A percentile compares a stretch with the other conserved stretches of the same genome.
These are phyloP conservation scores for Alectoris magna DNA, from an alignment of 2,797 vertebrate genomes.

Conservation along the genomic window DNA sequence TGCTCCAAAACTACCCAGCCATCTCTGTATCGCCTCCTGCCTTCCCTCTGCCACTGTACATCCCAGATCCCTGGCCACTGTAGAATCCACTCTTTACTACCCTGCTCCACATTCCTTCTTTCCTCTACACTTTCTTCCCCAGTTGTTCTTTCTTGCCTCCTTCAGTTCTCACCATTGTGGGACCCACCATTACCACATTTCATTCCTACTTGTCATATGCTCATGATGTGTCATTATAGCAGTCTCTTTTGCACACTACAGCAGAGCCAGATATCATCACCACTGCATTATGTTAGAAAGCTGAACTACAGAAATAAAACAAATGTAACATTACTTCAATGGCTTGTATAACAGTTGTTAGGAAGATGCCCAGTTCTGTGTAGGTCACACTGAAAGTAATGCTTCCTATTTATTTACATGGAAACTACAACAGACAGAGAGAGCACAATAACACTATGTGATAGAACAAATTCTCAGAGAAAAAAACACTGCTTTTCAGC, in stretches of 20 bases:
- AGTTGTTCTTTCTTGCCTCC: background rate
- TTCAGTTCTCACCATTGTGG: background rate
- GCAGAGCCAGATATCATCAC: background rate
- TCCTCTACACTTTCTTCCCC: background rate
- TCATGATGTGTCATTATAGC: background rate
- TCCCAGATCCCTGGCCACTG: background rate
- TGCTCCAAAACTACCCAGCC: background rate
- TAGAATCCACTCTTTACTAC: background rate
- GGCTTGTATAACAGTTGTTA: background rate
- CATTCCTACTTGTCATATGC: background rate
- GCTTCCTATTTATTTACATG: too few species aligned
- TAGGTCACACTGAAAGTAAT: too few species aligned
- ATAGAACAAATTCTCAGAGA: too few species aligned
- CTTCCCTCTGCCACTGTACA: background rate
- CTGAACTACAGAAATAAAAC: background rate
- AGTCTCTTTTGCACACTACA: background rate
- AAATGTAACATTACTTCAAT: background rate
- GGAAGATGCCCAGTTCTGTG: background rate
- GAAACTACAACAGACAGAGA: too few species aligned
- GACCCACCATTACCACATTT: background rate
- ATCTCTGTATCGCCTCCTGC: background rate
- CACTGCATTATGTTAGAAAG: background rate
- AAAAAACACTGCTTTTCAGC: too few species aligned
- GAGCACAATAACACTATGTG: too few species aligned
- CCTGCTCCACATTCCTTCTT: background rate